Conservation (phyloP, 1,140 invertebrate genomes). For the Drosophila funebris region DNA sequence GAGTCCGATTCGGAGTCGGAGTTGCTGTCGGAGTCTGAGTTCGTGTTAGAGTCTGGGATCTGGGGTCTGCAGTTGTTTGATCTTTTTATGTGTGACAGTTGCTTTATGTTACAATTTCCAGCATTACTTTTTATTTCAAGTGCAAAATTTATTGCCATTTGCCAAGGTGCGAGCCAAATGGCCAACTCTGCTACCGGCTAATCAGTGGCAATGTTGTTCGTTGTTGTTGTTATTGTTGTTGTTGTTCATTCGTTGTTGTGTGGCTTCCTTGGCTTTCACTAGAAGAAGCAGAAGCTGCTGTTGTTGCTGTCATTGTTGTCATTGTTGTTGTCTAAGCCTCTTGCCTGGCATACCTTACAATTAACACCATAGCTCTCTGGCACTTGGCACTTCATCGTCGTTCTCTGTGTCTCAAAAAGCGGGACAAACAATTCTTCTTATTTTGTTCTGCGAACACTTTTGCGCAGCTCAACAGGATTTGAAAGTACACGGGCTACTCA, state of each 20-base stretch:
- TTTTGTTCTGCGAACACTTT: neutral
- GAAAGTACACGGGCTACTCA: neutral
- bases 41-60: neutral
- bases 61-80: conserved; percentile 51
- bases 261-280: conserved; percentile 69
- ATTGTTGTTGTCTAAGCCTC: conserved; percentile 35
- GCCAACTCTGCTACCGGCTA: conserved; percentile 49
- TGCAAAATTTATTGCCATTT: conserved; percentile 81
- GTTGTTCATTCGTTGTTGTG: conserved; percentile 28
- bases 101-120: conserved; percentile 79
- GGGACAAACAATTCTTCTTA: conserved; percentile 3
- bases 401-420: neutral
- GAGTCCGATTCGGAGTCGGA: neutral
- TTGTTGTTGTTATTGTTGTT: conserved; percentile 10
- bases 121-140: conserved; percentile 81
- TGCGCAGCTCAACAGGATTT: conserved; percentile 4
- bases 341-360: conserved; percentile 55
- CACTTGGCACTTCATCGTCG: neutral
- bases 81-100: conserved; percentile 80
- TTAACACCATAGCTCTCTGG: conserved; percentile 38
- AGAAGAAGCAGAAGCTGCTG: conserved; percentile 44
- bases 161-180: conserved; percentile 62
- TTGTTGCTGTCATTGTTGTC: conserved; percentile 7
- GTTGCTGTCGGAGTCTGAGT: neutral
- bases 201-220: conserved; percentile 44